Evolutionary conservation across 53 echinoderm and acorn worm species (phyloP), one percentile per base, ranked within the genome.

Genomic region (Crossaster papposus): DNA sequence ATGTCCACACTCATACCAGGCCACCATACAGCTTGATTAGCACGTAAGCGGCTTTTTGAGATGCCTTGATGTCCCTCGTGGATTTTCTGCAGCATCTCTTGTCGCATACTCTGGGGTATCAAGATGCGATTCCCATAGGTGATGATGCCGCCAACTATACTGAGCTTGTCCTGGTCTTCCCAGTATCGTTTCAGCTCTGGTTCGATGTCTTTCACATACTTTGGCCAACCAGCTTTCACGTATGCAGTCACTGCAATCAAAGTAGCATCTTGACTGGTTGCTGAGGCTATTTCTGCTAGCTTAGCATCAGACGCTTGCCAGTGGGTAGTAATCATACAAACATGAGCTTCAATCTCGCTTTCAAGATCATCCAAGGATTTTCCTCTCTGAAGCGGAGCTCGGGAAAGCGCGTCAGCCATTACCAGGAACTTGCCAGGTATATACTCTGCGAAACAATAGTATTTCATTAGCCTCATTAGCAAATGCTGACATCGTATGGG

Each of bases 401-500:
- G 28, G 0, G 79, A 79, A 3, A 79, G 79, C 24, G 79, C 22
- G 52, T 79, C 54, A 9, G 79, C 79, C 29, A 71, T n/a, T 38
- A 65, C 23, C 1, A 85, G 72, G 53, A 37, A 53, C 62, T 68
- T 73, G 38, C 80, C 53, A 7, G 80, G 54, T 14, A 22, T 50
- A 30, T 1, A 44, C 44, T 44, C 44, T 44, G 44, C 2, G 44
- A 7, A 5, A 1, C 0, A 44, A 9, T 1, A 7, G 44, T 44
- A 1, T 9, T 44, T 44, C 44, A 70, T 72, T n/a, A 93, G 73
- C 4, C 93, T 35, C 89, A 95, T 89, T 58, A 89, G 34, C 55
- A 95, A 91, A 1, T 91, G 74, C 26, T 93, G 91, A 30, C 89
- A 89, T n/a, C 90, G 55, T 17, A 78, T 24, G 4, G 91, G 91